phyloP scores from a whole-genome alignment of 1,140 invertebrate genomes.

The Meloidogyne chitwoodi region DNA sequence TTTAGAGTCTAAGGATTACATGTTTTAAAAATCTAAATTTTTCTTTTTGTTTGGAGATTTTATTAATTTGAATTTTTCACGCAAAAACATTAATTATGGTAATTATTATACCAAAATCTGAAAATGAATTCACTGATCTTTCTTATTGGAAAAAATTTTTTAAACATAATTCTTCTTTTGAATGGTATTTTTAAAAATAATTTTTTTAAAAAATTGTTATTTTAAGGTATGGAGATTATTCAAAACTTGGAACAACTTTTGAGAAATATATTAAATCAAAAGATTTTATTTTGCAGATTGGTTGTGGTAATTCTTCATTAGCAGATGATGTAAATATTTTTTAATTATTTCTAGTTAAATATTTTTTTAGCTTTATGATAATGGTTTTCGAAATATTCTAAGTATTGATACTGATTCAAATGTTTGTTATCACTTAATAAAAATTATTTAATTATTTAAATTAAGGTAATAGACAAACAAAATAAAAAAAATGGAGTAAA shows the following conservation, averaged over 20 bases:
- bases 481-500: constrained; percentile 28
- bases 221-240: constrained; percentile 53
- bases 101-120: constrained; percentile 25
- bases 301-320: constrained; percentile 52
- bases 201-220: not conserved
- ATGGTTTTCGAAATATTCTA: constrained; percentile 46
- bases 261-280: constrained; percentile 50
- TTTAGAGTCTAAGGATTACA: too few relatives aligned
- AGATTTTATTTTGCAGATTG: constrained; percentile 53
- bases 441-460: not conserved
- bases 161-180: constrained; percentile 46
- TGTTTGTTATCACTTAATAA: not conserved
- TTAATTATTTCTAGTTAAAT: constrained; percentile 9
- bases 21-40: too few relatives aligned
- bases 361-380: constrained; percentile 52
- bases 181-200: constrained; percentile 39
- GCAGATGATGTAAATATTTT: constrained; percentile 42
- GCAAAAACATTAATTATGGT: not conserved
- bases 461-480: constrained; percentile 42
- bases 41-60: too few relatives aligned
- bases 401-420: constrained; percentile 50
- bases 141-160: constrained; percentile 56
- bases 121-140: constrained; percentile 49
- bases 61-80: too few relatives aligned
- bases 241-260: constrained; percentile 33